Conservation (phyloP, 2,888 invertebrate species). For the Stictocephala bisonia region DNA sequence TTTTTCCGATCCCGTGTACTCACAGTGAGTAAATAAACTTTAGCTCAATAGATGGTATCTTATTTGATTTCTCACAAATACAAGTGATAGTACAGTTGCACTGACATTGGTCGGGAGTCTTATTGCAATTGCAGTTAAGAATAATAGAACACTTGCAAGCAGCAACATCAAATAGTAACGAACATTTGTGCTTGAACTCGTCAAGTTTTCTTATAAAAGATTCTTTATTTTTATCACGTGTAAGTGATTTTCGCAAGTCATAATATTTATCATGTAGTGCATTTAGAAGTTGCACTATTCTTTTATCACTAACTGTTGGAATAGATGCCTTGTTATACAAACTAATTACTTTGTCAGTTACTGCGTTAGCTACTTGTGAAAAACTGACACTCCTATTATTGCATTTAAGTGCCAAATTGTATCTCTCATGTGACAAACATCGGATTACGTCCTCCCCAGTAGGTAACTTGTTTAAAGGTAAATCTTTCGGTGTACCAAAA, state of each 20-base stretch:
- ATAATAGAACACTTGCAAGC: slow-evolving; percentile 28
- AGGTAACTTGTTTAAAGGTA: slow-evolving; percentile 26
- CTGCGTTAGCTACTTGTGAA: slow-evolving; percentile 24
- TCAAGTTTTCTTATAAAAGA: slow-evolving; percentile 14
- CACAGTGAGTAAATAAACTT: slow-evolving; percentile 12
- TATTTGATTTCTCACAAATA: slow-evolving; percentile 7
- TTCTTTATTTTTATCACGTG: slow-evolving; percentile 14
- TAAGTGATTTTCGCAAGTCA: slow-evolving; percentile 14
- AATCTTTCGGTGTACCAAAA: slow-evolving; percentile 22
- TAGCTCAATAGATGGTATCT: slow-evolving; percentile 7
- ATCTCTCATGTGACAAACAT: slow-evolving; percentile 18
- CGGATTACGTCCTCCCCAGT: slow-evolving; percentile 12
- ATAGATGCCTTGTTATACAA: slow-evolving; percentile 27
- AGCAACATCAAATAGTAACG: slow-evolving; percentile 12
- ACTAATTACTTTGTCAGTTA: slow-evolving; percentile 20
- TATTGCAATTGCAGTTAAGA: slow-evolving; percentile 1
- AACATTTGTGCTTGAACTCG: slow-evolving; percentile 14
- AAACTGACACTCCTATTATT: slow-evolving; percentile 25
- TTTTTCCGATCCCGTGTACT: slow-evolving; percentile 8
- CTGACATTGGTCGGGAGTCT: slow-evolving; percentile 15
- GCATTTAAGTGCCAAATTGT: slow-evolving; percentile 22
- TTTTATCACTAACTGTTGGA: slow-evolving; percentile 26
- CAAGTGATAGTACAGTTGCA: slow-evolving; percentile 19
- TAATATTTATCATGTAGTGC: slow-evolving; percentile 27
- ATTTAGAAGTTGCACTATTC: slow-evolving; percentile 18